Base-by-base conservation (phyloP, 2,113 vertebrate species). In the Caretta caretta region DNA sequence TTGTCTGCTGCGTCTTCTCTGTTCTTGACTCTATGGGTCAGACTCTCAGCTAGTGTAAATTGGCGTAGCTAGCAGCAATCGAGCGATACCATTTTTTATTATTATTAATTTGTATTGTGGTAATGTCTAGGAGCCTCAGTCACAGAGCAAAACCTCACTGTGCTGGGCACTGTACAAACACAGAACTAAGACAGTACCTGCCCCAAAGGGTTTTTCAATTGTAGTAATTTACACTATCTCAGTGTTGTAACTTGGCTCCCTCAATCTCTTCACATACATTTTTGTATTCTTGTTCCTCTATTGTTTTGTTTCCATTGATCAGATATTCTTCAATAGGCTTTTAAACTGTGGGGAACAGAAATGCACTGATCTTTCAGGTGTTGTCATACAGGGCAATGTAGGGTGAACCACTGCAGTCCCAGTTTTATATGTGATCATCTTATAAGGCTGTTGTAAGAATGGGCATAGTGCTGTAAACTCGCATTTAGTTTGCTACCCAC, bases 291-390 rank as follows among this genome's bases (percentile, higher is more conserved):
- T 9, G 10, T 38, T 38, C n/a, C 17, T 72, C n/a, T 72, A 10
- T 0, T 49, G 2, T 0, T 51, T 2, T 1, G 51, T n/a, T 92
- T 94, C 25, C 69, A 14, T 54, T 89, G 22, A 50, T 51, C 16
- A 25, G 0, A 2, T 46, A 84, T 89, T n/a, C 20, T 76, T 76
- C 24, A 42, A 8, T 8, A 48, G 13, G 88, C 48, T 31, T 48
- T 86, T 78, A 86, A 93, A 54, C 4, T 8, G 3, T 22, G 81
- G 12, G 62, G 62, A 10, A 54, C 78, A 91, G 65, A 85, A 89
- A 48, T 48, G 10, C 25, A 78, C 42, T 46, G n/a, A 42, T 76
- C 10, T 46, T 76, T 24, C 22, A 46, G 42, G 25, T 48, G 75
- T 48, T 19, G n/a, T 42, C 85, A 35, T 51, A 50, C 76, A 57